Evolutionary conservation across 2,797 vertebrate genomes (phyloP).

Genomic region (Siniperca obscura): DNA sequence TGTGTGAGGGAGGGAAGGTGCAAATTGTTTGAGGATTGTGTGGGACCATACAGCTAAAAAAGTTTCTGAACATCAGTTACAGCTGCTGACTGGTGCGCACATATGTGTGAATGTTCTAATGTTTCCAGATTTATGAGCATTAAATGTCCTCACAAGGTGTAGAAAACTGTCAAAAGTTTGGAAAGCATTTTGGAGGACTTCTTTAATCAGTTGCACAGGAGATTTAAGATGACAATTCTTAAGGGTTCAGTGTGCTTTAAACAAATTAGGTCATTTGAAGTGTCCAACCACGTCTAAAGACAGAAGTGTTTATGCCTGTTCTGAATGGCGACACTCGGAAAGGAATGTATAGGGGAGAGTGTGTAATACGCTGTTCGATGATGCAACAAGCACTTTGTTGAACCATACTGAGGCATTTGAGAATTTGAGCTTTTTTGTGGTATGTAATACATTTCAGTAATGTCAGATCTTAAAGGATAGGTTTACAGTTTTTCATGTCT

Average conservation of each 20-base stretch:
- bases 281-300: not conserved
- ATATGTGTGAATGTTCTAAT: not conserved
- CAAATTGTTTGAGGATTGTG: not conserved
- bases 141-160: not conserved
- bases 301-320: not conserved
- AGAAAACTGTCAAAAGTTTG: not conserved
- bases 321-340: too few relatives aligned
- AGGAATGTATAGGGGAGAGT: too few relatives aligned
- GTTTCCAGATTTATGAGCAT: not conserved
- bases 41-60: not conserved
- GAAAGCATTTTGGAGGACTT: not conserved
- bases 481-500: not conserved
- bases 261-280: not conserved
- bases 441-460: not conserved
- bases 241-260: not conserved
- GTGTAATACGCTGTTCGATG: too few relatives aligned
- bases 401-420: too few relatives aligned
- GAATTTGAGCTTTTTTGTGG: not conserved
- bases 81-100: not conserved
- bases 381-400: not conserved
- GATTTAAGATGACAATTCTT: not conserved
- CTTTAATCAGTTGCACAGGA: not conserved
- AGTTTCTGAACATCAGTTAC: slow-evolving; percentile 9
- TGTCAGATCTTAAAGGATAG: not conserved
- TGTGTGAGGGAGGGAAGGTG: slow-evolving; percentile 5